Base-by-base conservation (phyloP, 2,797 vertebrate species). In the Ceyx erithaca region DNA sequence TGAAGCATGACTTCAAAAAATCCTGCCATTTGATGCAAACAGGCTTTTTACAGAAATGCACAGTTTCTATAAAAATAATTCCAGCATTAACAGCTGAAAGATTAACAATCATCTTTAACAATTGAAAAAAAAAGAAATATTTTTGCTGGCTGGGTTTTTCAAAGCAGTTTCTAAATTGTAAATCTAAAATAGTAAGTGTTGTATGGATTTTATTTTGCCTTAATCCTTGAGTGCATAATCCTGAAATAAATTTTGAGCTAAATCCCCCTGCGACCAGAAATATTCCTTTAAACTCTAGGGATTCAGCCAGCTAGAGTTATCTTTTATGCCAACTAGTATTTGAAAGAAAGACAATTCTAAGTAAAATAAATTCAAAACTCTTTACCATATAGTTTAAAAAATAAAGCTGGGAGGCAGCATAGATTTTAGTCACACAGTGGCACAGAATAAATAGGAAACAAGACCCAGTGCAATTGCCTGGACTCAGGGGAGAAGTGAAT, bases 281-380 rank as follows among this genome's bases (percentile, higher is more conserved):
- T 89, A 92, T 87, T 94, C 87, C 77, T 92, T 94, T 92, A 95
- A 94, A 89, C 85, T 92, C 87, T 31, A 94, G 92, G 70, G 91
- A 93, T 80, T 86, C 69, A 89, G 63, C 51, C 80, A 88, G 82
- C 67, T 93, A 25, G 52, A 90, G 55, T 76, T 73, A 20, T 52
- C 41, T 61, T 89, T 89, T 76, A 49, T 84, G 91, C 91, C 92
- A 95, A 30, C 55, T 55, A 76, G 22, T 90, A 94, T 92, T 91
- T 89, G 61, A 80, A 89, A 80, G 68, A 90, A 93, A 76, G 87
- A 93, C 88, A 92, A 76, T 70, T 92, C 55, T 92, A 93, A 91
- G 83, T 76, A 92, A 95, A 94, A 94, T 88, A 90, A 96, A 95
- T 96, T 82, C 70, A 86, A n/a, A 88, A 48, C 75, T 91, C 87